Base-by-base conservation (phyloP, 2,113 vertebrate species). In the Podarcis muralis region DNA sequence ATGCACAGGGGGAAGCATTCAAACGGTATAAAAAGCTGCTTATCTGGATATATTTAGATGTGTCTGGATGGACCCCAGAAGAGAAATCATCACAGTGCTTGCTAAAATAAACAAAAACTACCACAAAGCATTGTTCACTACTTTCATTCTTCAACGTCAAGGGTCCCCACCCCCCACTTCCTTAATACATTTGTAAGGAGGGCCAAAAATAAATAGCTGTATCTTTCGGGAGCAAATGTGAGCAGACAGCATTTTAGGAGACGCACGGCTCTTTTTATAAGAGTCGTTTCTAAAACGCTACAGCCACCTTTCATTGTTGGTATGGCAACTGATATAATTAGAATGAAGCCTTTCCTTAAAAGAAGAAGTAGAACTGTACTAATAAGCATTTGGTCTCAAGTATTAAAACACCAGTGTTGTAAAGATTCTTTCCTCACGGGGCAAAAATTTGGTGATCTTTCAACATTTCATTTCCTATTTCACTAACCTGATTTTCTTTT, bases 191-290 rank as follows among this genome's bases (percentile, higher is more conserved):
- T 25, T 90, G 89, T 87, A 62, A 62, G 4, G 89, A 1, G 15
- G 43, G 85, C 79, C 76, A 88, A 85, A 93, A 92, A 27, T 18
- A 85, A 90, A 87, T 72, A 69, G 40, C 83, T 82, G 12, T 79
- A 59, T 43, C 78, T 77, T 92, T 87, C n/a, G 57, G 85, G 18
- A 90, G 32, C 18, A 35, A 81, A 48, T 81, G 82, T 74, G 27
- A 93, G 69, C 13, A 68, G 90, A 87, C 30, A 72, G 4, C 27
- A 68, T 84, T 84, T 87, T 81, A 81, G 69, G 88, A 90, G 71
- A 86, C n/a, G 66, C 11, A 13, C 16, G 75, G 76, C 7, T 82
- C 77, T 82, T 72, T 68, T 77, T 90, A 12, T 87, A 91, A 90
- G 2, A 81, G 85, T 57, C 48, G 66, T 43, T 43, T n/a, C 78